Evolutionary conservation across 1,140 invertebrate species (phyloP).

Genomic region (Scaptomyza pallida): DNA sequence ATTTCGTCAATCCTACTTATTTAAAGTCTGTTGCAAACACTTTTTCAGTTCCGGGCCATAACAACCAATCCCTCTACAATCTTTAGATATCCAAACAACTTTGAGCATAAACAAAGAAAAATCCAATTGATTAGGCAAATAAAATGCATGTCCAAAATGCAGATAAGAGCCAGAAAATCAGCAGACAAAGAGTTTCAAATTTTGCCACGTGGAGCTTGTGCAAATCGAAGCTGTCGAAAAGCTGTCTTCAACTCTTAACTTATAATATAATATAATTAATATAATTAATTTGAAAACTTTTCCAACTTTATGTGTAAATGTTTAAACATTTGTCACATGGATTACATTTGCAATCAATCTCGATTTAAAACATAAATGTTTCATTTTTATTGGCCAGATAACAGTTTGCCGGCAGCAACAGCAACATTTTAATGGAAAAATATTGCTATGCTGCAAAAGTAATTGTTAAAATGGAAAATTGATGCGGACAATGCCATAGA

Average conservation of each 20-base stretch:
- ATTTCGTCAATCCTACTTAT: too few relatives aligned
- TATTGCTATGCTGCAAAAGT: constrained; percentile 2
- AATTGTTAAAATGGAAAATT: constrained; percentile 11
- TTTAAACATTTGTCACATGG: not conserved
- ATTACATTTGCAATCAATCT: not conserved
- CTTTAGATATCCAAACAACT: constrained; percentile 28
- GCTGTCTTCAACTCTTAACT: too few relatives aligned
- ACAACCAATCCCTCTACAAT: constrained; percentile 29
- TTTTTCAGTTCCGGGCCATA: constrained; percentile 31
- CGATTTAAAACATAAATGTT: not conserved
- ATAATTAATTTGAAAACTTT: too few relatives aligned
- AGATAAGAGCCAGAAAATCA: too few relatives aligned
- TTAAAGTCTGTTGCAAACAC: too few relatives aligned
- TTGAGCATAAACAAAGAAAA: too few relatives aligned
- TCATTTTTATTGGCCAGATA: not conserved
- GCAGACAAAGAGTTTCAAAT: too few relatives aligned
- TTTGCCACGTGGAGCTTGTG: constrained; percentile 17
- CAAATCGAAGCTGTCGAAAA: too few relatives aligned
- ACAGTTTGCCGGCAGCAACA: not conserved
- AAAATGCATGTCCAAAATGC: constrained; percentile 47
- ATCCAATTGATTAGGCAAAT: constrained; percentile 55
- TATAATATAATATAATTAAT: too few relatives aligned
- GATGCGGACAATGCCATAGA: not conserved
- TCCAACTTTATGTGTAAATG: too few relatives aligned
- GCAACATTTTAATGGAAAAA: not conserved